Base-by-base conservation (phyloP, 2,888 invertebrate genomes). In the Balanococcus diminutus region DNA sequence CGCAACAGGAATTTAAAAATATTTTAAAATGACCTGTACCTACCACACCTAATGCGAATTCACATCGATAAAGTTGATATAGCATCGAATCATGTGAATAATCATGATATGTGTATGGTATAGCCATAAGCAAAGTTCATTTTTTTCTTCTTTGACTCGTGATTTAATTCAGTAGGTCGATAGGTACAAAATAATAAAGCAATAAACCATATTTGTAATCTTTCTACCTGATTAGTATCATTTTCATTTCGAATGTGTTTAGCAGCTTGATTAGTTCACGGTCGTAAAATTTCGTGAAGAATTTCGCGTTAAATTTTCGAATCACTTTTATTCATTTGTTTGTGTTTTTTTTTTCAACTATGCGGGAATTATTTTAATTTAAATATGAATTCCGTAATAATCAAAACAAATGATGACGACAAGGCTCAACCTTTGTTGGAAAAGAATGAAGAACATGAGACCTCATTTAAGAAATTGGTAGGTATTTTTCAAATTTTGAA, bases 291-390 rank as follows among this genome's bases (percentile, higher is more conserved):
- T 56, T 22, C 5, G 8, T 22, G 22, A 56, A 22, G 22, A 56
- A 1, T 56, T 56, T 56, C 22, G 1, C 56, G 9, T 16, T 32
- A 72, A n/a, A n/a, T n/a, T n/a, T n/a, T n/a, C n/a, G n/a, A 32
- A 67, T 72, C 14, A 72, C 19, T 72, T n/a, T n/a, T n/a, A n/a
- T n/a, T n/a, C n/a, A n/a, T n/a, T n/a, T n/a, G n/a, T n/a, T n/a
- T n/a, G n/a, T n/a, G n/a, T n/a, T n/a, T n/a, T n/a, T n/a, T n/a
- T n/a, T n/a, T n/a, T n/a, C n/a, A n/a, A n/a, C n/a, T n/a, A n/a
- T 72, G 72, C 72, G 72, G 36, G n/a, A 84, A 84, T 61, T 61
- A n/a, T n/a, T n/a, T n/a, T n/a, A 0, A 16, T 8, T 83, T 19
- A 56, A 51, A 51, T 31, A 72, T 72, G 72, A 31, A 2, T 31